Conservation (phyloP, 2,113 vertebrate species). For the Albula goreensis region DNA sequence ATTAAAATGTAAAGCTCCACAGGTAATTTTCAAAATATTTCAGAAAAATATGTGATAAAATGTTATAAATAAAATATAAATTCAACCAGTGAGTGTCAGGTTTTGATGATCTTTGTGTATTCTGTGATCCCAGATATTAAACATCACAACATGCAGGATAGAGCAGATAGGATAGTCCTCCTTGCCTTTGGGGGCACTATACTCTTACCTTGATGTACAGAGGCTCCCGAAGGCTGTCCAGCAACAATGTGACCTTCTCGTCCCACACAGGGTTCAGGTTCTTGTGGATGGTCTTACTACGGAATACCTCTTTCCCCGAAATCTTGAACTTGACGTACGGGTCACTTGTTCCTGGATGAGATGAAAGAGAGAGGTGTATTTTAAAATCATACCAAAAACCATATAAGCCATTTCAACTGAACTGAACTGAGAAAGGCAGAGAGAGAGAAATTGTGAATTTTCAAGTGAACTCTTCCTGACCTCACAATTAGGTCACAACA, state of each 20-base stretch:
- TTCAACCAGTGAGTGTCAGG: background rate
- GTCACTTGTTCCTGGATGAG: conserved; percentile 79
- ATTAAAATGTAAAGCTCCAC: background rate
- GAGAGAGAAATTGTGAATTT: background rate
- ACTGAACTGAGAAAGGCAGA: too few species aligned
- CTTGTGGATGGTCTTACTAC: conserved; percentile 82
- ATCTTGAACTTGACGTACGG: conserved; percentile 87
- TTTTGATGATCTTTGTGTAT: background rate
- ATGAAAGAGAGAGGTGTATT: background rate
- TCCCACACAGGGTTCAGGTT: conserved; percentile 87
- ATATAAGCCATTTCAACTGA: too few species aligned
- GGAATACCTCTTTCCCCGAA: conserved; percentile 80
- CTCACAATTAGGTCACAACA: background rate
- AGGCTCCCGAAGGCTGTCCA: conserved; percentile 72
- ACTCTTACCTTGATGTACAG: conserved; percentile 78
- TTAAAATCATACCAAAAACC: too few species aligned
- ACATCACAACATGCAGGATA: background rate
- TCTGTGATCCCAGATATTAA: background rate
- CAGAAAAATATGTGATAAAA: too few species aligned
- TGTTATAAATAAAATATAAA: too few species aligned
- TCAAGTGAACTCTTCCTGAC: background rate
- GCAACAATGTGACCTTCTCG: conserved; percentile 69
- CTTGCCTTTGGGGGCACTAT: background rate
- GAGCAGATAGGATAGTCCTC: background rate
- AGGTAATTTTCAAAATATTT: background rate